Conservation (phyloP, 2,888 invertebrate genomes). For the Lysandra coridon region DNA sequence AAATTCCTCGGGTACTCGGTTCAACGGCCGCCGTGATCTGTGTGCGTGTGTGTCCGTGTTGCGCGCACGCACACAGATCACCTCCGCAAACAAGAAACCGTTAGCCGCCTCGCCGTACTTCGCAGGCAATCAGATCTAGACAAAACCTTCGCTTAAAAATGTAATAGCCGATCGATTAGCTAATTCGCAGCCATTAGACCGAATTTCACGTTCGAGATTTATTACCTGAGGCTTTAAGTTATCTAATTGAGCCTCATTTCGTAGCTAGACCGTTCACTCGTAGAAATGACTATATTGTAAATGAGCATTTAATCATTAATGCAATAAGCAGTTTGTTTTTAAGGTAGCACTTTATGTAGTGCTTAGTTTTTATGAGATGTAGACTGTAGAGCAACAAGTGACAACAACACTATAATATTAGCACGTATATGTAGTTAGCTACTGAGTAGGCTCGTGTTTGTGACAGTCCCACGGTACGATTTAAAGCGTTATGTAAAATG, state of each 20-base stretch:
- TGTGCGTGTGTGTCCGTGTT: slow-evolving; percentile 63
- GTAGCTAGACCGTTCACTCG: neutral
- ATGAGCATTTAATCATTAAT: neutral
- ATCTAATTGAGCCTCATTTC: neutral
- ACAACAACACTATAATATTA: too few relatives aligned
- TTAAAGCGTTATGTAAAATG: neutral
- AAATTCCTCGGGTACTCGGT: slow-evolving; percentile 79
- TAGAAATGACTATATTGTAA: too few relatives aligned
- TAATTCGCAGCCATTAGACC: slow-evolving; percentile 17
- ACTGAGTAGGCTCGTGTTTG: neutral
- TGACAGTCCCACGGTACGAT: neutral
- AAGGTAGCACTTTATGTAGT: neutral
- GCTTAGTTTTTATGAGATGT: neutral
- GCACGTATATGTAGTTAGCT: neutral
- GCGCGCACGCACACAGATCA: slow-evolving; percentile 67
- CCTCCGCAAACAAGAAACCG: slow-evolving; percentile 76
- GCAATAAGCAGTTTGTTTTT: neutral
- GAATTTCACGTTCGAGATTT: neutral
- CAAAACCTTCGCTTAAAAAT: slow-evolving; percentile 28
- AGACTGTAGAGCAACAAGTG: neutral
- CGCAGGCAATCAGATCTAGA: slow-evolving; percentile 34
- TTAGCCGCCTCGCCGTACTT: slow-evolving; percentile 55
- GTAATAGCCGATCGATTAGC: slow-evolving; percentile 8
- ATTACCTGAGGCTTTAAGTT: slow-evolving; percentile 1
- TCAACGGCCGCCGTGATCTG: slow-evolving; percentile 71